Percentiles rank a stretch among this genome's conserved stretches.
Evolutionary conservation across 2,113 vertebrate genomes (phyloP).

Genomic region (Spilogale gracilis): DNA sequence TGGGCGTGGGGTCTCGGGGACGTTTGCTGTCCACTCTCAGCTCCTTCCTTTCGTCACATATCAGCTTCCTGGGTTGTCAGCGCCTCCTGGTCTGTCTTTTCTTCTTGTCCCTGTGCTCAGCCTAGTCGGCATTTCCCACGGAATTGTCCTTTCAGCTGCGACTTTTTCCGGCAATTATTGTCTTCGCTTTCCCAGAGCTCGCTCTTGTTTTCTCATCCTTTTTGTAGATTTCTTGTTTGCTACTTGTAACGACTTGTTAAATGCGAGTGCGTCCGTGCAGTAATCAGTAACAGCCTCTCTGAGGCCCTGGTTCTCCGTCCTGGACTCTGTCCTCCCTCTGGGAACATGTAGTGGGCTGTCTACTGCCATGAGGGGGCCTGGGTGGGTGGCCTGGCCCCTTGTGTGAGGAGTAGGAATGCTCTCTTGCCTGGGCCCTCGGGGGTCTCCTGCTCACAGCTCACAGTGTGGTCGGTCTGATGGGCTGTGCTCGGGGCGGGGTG

Average conservation of each 20-base stretch:
- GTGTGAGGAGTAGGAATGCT: not conserved
- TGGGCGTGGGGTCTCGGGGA: not conserved
- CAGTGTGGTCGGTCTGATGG: not conserved
- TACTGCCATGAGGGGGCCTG: not conserved
- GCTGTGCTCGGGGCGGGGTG: too few relatives aligned
- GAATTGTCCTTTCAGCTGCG: too few relatives aligned
- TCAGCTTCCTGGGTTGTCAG: not conserved
- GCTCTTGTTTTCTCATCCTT: not conserved
- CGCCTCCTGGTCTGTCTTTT: rapidly evolving
- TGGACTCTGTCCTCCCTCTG: too few relatives aligned
- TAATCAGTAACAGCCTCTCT: too few relatives aligned
- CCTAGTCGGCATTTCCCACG: rapidly evolving
- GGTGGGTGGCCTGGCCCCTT: not conserved
- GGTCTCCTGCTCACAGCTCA: not conserved
- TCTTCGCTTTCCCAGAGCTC: not conserved
- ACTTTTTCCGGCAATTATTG: not conserved
- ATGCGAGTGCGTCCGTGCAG: not conserved
- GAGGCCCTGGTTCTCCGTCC: not conserved
- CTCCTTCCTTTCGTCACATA: rapidly evolving
- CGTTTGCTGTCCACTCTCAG: not conserved
- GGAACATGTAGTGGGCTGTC: not conserved
- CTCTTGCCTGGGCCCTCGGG: not conserved
- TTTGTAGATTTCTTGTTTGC: not conserved
- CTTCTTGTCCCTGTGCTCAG: not conserved
- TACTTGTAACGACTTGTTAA: not conserved